Evolutionary conservation across 2,113 vertebrate species (phyloP).

Genomic region (Pterocles orientalis): DNA sequence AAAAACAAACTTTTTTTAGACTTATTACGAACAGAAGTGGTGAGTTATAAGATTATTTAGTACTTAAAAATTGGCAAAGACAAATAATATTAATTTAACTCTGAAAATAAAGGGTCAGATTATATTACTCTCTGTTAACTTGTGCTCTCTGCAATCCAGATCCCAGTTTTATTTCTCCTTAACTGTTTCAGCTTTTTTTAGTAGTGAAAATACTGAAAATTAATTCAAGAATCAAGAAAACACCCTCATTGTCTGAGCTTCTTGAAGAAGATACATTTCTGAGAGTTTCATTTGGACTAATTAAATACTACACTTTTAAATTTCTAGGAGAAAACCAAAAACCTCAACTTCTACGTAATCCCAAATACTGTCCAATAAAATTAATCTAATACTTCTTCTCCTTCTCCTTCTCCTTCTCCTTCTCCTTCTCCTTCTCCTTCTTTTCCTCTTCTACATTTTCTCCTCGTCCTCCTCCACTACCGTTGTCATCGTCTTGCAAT

Average conservation of each 20-base stretch:
- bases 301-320: background rate
- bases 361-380: background rate
- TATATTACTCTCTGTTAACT: background rate
- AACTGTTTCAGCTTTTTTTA: background rate
- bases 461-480: background rate
- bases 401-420: background rate
- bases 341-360: fast-evolving
- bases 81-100: background rate
- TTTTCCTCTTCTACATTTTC: background rate
- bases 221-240: background rate
- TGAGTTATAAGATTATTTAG: background rate
- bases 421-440: background rate
- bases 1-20: background rate
- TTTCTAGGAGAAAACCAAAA: background rate
- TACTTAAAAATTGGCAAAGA: background rate
- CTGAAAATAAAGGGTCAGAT: background rate
- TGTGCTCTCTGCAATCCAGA: background rate
- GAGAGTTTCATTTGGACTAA: background rate
- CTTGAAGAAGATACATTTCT: background rate
- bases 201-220: background rate
- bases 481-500: fast-evolving
- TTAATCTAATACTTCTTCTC: background rate
- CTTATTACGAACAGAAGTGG: background rate
- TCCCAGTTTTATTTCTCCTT: background rate
- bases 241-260: background rate